Conservation (phyloP, 2,797 vertebrate species). For the Setipinna tenuifilis region DNA sequence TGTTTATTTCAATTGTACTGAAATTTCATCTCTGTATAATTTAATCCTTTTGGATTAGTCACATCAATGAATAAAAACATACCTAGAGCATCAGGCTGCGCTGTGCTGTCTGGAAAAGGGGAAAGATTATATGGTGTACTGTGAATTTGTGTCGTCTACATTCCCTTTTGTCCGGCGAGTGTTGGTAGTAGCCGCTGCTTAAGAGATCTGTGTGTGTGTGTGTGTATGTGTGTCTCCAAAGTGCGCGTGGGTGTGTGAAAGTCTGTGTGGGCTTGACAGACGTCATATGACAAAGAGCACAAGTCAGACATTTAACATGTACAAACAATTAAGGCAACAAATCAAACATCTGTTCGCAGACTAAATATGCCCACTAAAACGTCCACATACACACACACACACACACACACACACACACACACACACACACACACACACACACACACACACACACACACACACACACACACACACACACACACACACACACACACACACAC, state of each 20-base stretch:
- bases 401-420: not conserved
- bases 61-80: slow-evolving; percentile 66
- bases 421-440: not conserved
- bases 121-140: not conserved
- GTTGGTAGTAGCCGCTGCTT: not conserved
- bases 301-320: not conserved
- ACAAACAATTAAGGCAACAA: not conserved
- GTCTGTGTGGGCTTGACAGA: slow-evolving; percentile 11
- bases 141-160: not conserved
- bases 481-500: not conserved
- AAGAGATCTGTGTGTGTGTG: not conserved
- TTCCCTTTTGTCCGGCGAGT: not conserved
- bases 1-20: slow-evolving; percentile 51
- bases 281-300: not conserved
- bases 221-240: not conserved
- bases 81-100: slow-evolving; percentile 27
- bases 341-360: not conserved
- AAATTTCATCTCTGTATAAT: slow-evolving; percentile 57
- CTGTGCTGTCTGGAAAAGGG: not conserved
- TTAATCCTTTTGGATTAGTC: slow-evolving; percentile 66
- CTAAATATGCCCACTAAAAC: not conserved
- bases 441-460: not conserved
- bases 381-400: not conserved
- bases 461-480: not conserved
- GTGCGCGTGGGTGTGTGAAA: not conserved